phyloP scores from a whole-genome alignment of 2,797 vertebrate genomes.

The Pangasius mekongensis region DNA sequence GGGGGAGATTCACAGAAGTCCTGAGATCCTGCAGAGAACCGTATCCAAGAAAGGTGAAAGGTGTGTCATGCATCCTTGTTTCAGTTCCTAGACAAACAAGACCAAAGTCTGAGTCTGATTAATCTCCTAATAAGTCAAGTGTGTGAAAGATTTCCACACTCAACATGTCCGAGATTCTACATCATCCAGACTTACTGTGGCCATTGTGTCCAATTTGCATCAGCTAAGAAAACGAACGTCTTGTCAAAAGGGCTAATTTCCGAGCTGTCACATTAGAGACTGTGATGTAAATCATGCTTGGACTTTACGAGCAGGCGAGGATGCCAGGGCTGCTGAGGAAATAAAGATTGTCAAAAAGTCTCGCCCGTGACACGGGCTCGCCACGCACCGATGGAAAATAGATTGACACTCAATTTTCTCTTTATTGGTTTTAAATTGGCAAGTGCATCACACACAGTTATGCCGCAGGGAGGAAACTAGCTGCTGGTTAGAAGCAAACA shows the following conservation, averaged over 20 bases:
- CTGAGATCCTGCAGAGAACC: background rate
- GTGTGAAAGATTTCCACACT: background rate
- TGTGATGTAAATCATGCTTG: constrained; percentile 57
- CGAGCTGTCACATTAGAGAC: constrained; percentile 59
- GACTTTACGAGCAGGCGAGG: constrained; percentile 43
- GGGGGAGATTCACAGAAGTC: background rate
- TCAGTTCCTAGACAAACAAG: background rate
- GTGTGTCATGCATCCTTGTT: background rate
- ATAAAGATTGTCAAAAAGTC: background rate
- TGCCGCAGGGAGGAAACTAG: background rate
- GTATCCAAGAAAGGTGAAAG: background rate
- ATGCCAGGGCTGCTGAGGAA: constrained; percentile 20
- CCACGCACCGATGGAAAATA: constrained; percentile 21
- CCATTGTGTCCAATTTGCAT: constrained; percentile 18
- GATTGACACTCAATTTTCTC: constrained; percentile 55
- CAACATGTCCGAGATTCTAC: background rate
- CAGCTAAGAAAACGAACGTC: constrained; percentile 29
- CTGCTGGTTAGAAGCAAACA: constrained; percentile 22
- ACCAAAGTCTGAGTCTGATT: background rate
- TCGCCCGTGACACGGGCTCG: background rate
- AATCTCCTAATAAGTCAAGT: background rate
- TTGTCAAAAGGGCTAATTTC: constrained; percentile 55
- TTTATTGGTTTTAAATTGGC: constrained; percentile 41
- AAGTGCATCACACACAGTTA: background rate
- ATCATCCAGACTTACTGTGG: background rate